phyloP scores from a whole-genome alignment of 2,888 invertebrate genomes.

The Melanchra persicariae region DNA sequence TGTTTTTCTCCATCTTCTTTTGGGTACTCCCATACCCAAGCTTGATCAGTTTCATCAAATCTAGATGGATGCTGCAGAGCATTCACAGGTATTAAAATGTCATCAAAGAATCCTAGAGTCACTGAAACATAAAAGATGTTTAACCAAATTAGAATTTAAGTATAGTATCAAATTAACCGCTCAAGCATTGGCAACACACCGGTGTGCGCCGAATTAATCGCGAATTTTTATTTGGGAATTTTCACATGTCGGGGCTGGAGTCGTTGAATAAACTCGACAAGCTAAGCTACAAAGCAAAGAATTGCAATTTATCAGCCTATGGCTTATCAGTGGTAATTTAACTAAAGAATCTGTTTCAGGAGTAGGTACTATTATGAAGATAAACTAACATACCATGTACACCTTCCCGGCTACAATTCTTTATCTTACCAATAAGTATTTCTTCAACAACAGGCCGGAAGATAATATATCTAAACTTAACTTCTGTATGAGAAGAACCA shows the following conservation, averaged over 20 bases:
- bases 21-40: conserved; percentile 99
- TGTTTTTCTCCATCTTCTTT: conserved; percentile 95
- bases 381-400: conserved; percentile 93
- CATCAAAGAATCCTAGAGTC: conserved; percentile 98
- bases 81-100: conserved; percentile 97
- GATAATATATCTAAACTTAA: conserved; percentile 97
- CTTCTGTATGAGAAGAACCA: conserved; percentile 98
- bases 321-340: too few relatives aligned
- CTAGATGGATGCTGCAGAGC: conserved; percentile 98
- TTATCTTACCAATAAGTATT: conserved; percentile 97
- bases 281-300: background rate
- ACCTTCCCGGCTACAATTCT: conserved; percentile 97
- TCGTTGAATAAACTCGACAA: background rate
- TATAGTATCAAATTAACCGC: background rate
- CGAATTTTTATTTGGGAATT: too few relatives aligned
- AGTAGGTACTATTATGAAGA: background rate
- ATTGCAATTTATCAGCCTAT: background rate
- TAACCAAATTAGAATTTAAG: background rate
- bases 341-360: background rate
- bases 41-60: conserved; percentile 97
- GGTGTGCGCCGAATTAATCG: too few relatives aligned
- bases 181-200: too few relatives aligned
- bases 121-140: conserved; percentile 90
- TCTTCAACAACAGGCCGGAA: conserved; percentile 99
- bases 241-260: too few relatives aligned